Percentiles rank a stretch among this genome's conserved stretches.
Conservation (phyloP, 2,888 invertebrate species). For the Frankliniella fusca region DNA sequence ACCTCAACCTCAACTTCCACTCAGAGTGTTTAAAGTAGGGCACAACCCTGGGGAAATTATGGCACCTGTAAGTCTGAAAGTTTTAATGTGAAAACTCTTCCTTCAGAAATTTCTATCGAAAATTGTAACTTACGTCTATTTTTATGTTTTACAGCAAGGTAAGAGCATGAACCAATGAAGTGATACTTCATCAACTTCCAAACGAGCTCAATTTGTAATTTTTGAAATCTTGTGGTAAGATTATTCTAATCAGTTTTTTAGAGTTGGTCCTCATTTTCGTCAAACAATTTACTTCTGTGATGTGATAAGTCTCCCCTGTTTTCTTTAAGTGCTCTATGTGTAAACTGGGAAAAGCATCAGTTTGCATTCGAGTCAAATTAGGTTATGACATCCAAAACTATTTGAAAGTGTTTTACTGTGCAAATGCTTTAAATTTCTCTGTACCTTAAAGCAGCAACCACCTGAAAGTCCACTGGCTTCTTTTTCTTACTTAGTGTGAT, state of each 20-base stretch:
- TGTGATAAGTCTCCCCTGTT: too few species aligned
- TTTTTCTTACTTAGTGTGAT: conserved; percentile 44
- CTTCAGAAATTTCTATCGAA: background rate
- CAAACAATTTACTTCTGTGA: too few species aligned
- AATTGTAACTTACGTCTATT: background rate
- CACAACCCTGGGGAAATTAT: background rate
- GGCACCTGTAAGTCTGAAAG: conserved; percentile 19
- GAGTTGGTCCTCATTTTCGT: too few species aligned
- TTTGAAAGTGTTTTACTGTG: too few species aligned
- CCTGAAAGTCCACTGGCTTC: too few species aligned
- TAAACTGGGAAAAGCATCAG: too few species aligned
- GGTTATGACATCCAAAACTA: too few species aligned
- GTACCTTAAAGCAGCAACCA: too few species aligned
- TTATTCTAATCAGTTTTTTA: background rate
- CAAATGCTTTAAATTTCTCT: too few species aligned
- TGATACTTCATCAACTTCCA: background rate
- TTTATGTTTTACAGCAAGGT: background rate
- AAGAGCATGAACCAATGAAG: conserved; percentile 31
- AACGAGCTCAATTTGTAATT: background rate
- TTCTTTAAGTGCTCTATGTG: too few species aligned
- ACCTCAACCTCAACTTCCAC: conserved; percentile 2
- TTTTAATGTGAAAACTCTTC: conserved; percentile 31
- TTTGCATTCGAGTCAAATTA: too few species aligned
- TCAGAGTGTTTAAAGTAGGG: background rate
- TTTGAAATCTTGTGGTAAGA: background rate